phyloP scores from a whole-genome alignment of 2,113 vertebrate genomes.

The Colius striatus region DNA sequence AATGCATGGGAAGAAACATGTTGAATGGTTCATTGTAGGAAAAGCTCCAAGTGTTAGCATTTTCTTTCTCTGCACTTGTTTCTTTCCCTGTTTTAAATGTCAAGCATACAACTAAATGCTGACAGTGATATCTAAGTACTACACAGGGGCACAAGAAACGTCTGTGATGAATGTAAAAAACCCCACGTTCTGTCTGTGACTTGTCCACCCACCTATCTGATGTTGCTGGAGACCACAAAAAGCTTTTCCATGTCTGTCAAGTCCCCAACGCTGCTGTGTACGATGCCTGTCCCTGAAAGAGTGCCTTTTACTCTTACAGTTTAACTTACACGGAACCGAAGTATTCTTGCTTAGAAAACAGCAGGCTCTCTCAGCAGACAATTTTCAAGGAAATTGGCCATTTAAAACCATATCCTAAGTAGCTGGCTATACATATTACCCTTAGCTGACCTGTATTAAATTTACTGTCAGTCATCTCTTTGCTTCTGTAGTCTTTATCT shows the following conservation, averaged over 20 bases:
- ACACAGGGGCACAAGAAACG: not conserved
- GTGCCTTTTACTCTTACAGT: not conserved
- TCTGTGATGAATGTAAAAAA: not conserved
- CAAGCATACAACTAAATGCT: not conserved
- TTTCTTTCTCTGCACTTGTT: not conserved
- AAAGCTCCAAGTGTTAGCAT: not conserved
- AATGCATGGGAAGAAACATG: not conserved
- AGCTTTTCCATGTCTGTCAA: not conserved
- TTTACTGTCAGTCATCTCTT: not conserved
- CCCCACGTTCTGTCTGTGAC: not conserved
- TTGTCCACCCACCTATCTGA: not conserved
- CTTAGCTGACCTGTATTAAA: conserved; percentile 5
- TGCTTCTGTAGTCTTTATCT: conserved; percentile 14
- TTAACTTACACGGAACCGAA: not conserved
- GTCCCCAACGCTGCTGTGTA: not conserved
- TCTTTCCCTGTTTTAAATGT: not conserved
- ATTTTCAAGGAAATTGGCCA: not conserved
- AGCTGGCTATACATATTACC: not conserved
- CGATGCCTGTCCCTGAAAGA: rapidly evolving
- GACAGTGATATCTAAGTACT: not conserved
- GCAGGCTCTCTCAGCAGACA: not conserved
- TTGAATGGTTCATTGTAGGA: not conserved
- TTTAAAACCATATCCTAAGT: conserved; percentile 24
- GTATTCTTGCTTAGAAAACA: not conserved
- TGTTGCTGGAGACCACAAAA: not conserved